Evolutionary conservation across 2,888 invertebrate genomes (phyloP).

Genomic region (Drosophila koepferae): DNA sequence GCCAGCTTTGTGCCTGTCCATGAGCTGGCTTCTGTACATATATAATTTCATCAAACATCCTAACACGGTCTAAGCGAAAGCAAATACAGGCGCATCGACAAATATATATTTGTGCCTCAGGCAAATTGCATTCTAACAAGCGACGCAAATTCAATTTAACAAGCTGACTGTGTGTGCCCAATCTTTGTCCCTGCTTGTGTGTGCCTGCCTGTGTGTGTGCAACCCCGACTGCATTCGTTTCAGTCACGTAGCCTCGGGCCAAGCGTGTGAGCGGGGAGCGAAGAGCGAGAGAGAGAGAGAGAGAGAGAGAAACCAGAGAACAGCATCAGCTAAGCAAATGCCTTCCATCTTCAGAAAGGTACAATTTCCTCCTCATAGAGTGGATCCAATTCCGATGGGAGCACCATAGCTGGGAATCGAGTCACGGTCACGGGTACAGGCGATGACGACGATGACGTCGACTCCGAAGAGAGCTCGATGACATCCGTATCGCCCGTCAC

Average conservation of each 20-base stretch:
- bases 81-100: conserved; percentile 54
- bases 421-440: conserved; percentile 29
- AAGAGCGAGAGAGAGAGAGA: background rate
- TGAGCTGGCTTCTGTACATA: conserved; percentile 28
- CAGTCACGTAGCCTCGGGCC: conserved; percentile 59
- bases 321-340: conserved; percentile 11
- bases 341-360: conserved; percentile 47
- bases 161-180: conserved; percentile 72
- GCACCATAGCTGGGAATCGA: conserved; percentile 30
- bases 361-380: conserved; percentile 82
- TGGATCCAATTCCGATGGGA: conserved; percentile 69
- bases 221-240: conserved; percentile 72
- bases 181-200: conserved; percentile 13
- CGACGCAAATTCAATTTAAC: conserved; percentile 82
- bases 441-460: conserved; percentile 39
- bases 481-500: conserved; percentile 51
- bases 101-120: conserved; percentile 60
- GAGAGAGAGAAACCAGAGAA: background rate
- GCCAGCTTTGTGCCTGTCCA: conserved; percentile 9
- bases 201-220: conserved; percentile 31
- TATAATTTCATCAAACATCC: conserved; percentile 59
- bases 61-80: conserved; percentile 49
- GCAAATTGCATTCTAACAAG: conserved; percentile 84
- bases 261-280: background rate
- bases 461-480: conserved; percentile 69